These are phyloP conservation scores for Enteromius radiatus DNA, from an alignment of 2,797 vertebrate species.

Conservation along the genomic window DNA sequence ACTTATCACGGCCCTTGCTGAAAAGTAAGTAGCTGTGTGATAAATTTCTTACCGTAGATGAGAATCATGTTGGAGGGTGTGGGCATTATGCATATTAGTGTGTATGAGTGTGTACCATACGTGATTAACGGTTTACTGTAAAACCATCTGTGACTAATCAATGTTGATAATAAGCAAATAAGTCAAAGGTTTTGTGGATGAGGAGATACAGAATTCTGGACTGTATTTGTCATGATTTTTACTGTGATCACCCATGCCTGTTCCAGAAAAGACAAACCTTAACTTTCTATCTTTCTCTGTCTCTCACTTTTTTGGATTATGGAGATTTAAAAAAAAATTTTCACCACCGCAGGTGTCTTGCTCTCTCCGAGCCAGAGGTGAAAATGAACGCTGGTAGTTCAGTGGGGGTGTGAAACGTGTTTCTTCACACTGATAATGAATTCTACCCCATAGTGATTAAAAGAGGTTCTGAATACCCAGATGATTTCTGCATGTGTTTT, in stretches of 20 bases:
- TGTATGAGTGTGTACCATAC: slow-evolving; percentile 11
- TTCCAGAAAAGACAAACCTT: background rate
- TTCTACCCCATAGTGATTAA: slow-evolving; percentile 52
- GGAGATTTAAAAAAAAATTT: too few relatives aligned
- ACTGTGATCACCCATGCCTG: background rate
- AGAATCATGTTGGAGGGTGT: background rate
- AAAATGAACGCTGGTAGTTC: slow-evolving; percentile 57
- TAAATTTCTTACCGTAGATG: background rate
- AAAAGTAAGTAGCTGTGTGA: background rate
- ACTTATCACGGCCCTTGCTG: background rate
- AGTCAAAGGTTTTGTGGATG: background rate
- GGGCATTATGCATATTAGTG: background rate
- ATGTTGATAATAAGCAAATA: background rate
- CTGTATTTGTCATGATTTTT: background rate
- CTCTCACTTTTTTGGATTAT: slow-evolving; percentile 8
- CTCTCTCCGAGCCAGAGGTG: slow-evolving; percentile 54
- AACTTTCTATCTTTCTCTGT: background rate
- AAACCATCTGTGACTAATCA: slow-evolving; percentile 25
- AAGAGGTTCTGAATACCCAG: slow-evolving; percentile 37
- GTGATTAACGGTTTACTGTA: slow-evolving; percentile 28
- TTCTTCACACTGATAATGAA: slow-evolving; percentile 58
- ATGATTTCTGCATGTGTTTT: slow-evolving; percentile 40
- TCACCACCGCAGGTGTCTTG: slow-evolving; percentile 22
- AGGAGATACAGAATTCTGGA: background rate
- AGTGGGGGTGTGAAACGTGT: slow-evolving; percentile 53